A percentile compares a stretch with the other conserved stretches of the same genome.
Evolutionary conservation across 2,888 invertebrate species (phyloP).

Genomic region (Andrena haemorrhoa): DNA sequence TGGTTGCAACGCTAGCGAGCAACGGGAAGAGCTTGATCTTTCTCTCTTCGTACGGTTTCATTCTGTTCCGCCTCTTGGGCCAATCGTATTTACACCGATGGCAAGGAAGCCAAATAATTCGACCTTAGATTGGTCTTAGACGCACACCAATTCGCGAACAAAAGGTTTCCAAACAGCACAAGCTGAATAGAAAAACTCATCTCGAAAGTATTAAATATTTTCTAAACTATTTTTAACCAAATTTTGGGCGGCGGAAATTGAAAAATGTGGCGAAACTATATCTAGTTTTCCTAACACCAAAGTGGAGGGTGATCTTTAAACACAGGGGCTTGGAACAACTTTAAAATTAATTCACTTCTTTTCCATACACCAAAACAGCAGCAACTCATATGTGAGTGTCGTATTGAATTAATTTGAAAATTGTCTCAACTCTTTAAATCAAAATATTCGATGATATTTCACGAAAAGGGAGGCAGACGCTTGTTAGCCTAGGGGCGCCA

Average conservation of each 20-base stretch:
- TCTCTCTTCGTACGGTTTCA: background rate
- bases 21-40: background rate
- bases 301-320: too few species aligned
- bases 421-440: too few species aligned
- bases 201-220: background rate
- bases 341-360: too few species aligned
- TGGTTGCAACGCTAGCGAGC: background rate
- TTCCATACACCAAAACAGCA: too few species aligned
- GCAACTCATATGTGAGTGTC: too few species aligned
- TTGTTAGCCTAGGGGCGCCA: too few species aligned
- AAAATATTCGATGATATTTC: too few species aligned
- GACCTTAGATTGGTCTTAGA: conserved; percentile 22
- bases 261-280: too few species aligned
- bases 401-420: too few species aligned
- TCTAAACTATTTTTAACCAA: background rate
- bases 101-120: conserved; percentile 26
- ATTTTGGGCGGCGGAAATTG: background rate
- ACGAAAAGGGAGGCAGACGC: too few species aligned
- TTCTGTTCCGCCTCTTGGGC: background rate
- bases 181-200: background rate
- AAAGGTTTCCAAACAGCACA: conserved; percentile 48
- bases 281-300: too few species aligned
- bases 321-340: too few species aligned
- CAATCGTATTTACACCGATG: background rate
- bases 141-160: conserved; percentile 55